phyloP scores from a whole-genome alignment of 2,113 vertebrate species.

The Microcebus ravelobensis region DNA sequence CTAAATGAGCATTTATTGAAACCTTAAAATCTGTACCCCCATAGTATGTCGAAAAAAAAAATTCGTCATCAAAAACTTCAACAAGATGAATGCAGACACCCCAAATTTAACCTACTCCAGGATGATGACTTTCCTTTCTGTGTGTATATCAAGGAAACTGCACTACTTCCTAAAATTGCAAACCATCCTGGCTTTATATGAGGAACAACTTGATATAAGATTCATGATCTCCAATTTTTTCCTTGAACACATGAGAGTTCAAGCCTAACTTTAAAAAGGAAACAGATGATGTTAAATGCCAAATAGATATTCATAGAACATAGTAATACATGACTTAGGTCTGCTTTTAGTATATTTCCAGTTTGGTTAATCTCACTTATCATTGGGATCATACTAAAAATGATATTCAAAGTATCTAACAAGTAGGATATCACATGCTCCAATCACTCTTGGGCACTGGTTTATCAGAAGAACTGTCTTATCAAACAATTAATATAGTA shows the following conservation, averaged over 20 bases:
- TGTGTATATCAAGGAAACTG: background rate
- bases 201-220: background rate
- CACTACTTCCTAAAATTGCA: background rate
- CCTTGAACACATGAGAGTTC: background rate
- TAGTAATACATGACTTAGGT: background rate
- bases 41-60: too few species aligned
- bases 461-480: background rate
- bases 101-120: background rate
- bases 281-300: background rate
- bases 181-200: background rate
- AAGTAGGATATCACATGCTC: background rate
- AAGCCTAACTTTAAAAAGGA: background rate
- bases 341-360: background rate
- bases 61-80: background rate
- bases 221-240: background rate
- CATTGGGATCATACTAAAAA: background rate
- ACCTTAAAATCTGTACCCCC: too few species aligned
- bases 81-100: background rate
- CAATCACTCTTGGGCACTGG: background rate
- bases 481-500: background rate
- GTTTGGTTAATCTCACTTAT: background rate
- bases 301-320: background rate
- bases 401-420: slow-evolving; percentile 21
- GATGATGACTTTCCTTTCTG: background rate
- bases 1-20: too few species aligned